These are phyloP conservation scores for Syrmaticus mikado DNA, from an alignment of 2,113 vertebrate species.

Conservation along the genomic window DNA sequence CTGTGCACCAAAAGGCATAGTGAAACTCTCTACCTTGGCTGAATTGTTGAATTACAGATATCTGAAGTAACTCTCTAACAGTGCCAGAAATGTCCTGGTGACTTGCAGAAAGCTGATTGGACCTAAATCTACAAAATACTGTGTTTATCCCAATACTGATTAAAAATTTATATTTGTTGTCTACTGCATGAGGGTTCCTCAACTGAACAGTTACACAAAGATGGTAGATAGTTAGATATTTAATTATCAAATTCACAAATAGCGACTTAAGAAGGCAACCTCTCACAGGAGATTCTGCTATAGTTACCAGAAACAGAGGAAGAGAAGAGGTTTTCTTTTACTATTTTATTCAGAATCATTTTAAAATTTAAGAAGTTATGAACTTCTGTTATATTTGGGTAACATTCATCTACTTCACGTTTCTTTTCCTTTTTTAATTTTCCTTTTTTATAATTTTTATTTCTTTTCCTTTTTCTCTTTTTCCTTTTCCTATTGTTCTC, in stretches of 20 bases:
- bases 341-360: not conserved
- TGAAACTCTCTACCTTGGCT: not conserved
- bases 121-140: not conserved
- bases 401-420: not conserved
- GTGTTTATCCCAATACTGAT: not conserved
- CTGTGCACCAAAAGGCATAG: not conserved
- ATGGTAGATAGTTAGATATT: not conserved
- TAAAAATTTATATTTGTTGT: not conserved
- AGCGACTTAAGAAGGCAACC: not conserved
- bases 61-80: not conserved
- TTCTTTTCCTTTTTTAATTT: not conserved
- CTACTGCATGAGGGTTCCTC: not conserved
- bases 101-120: not conserved
- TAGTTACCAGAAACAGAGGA: not conserved
- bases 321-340: not conserved
- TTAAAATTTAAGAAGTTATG: not conserved
- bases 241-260: not conserved
- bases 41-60: not conserved
- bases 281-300: not conserved
- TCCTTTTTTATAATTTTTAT: not conserved
- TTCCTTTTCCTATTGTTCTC: too few relatives aligned
- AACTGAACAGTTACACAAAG: not conserved
- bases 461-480: too few relatives aligned
- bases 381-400: not conserved
- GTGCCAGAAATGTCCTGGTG: not conserved